Evolutionary conservation across 2,888 invertebrate species (phyloP).

Genomic region (Andrena trimmerana): DNA sequence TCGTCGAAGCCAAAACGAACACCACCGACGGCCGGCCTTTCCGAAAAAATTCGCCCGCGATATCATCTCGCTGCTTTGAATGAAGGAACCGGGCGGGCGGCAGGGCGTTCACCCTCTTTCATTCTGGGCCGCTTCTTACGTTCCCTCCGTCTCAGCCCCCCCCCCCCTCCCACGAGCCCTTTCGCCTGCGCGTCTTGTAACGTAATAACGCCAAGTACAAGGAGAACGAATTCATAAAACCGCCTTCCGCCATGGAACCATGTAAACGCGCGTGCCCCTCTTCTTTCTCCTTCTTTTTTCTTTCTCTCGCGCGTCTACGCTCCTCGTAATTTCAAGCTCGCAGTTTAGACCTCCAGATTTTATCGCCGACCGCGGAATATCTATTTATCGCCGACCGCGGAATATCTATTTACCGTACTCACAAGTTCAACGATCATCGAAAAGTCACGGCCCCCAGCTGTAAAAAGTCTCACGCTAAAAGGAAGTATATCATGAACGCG

Average conservation of each 20-base stretch:
- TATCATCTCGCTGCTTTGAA: conserved; percentile 47
- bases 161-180: not conserved
- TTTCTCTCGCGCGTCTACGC: not conserved
- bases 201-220: conserved; percentile 46
- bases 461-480: conserved; percentile 30
- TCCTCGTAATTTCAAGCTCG: not conserved
- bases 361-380: too few species aligned
- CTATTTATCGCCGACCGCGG: too few species aligned
- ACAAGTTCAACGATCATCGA: not conserved
- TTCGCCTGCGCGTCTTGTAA: conserved; percentile 37
- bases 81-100: conserved; percentile 31
- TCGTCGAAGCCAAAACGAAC: conserved; percentile 34
- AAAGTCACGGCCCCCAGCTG: conserved; percentile 30
- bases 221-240: conserved; percentile 52
- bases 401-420: too few species aligned
- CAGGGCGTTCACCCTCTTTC: conserved; percentile 57
- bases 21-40: conserved; percentile 19
- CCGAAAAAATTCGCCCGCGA: conserved; percentile 53
- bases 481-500: conserved; percentile 16
- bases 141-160: conserved; percentile 10
- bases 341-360: too few species aligned
- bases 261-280: not conserved
- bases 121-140: conserved; percentile 37
- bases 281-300: conserved; percentile 7
- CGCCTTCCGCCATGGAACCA: conserved; percentile 43